Conservation (phyloP, 1,140 invertebrate genomes). For the Aleiodes sp. region DNA sequence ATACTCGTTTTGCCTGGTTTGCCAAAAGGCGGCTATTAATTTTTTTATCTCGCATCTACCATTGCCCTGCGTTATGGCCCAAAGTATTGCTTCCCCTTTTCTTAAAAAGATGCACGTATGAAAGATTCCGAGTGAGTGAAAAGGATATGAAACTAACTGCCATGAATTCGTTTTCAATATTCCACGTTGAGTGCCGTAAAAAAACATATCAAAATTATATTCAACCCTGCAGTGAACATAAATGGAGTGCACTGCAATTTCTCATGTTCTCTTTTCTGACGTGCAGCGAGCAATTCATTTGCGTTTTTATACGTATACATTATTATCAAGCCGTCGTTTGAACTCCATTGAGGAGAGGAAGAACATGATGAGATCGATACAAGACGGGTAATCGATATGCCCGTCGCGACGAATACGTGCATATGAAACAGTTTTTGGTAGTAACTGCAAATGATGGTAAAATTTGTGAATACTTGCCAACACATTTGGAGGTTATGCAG, state of each 20-base stretch:
- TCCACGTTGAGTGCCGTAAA: not conserved
- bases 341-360: constrained; percentile 8
- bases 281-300: constrained; percentile 15
- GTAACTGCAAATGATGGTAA: not conserved
- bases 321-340: constrained; percentile 25
- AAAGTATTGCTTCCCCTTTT: too few species aligned
- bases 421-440: constrained; percentile 14
- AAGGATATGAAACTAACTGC: constrained; percentile 47
- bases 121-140: not conserved
- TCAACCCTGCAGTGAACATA: not conserved
- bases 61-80: not conserved
- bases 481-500: not conserved
- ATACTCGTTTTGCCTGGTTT: constrained; percentile 34
- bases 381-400: not conserved
- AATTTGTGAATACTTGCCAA: not conserved
- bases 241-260: not conserved
- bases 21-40: constrained; percentile 65
- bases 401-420: constrained; percentile 34
- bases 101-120: not conserved
- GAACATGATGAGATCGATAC: constrained; percentile 30
- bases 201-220: not conserved
- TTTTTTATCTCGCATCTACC: constrained; percentile 58
- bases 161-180: constrained; percentile 18
- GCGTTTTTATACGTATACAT: constrained; percentile 13
- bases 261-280: not conserved